Percentiles rank a stretch among this genome's conserved stretches.
Conservation (phyloP, 1,140 invertebrate species). For the Bombus vancouverensis region DNA sequence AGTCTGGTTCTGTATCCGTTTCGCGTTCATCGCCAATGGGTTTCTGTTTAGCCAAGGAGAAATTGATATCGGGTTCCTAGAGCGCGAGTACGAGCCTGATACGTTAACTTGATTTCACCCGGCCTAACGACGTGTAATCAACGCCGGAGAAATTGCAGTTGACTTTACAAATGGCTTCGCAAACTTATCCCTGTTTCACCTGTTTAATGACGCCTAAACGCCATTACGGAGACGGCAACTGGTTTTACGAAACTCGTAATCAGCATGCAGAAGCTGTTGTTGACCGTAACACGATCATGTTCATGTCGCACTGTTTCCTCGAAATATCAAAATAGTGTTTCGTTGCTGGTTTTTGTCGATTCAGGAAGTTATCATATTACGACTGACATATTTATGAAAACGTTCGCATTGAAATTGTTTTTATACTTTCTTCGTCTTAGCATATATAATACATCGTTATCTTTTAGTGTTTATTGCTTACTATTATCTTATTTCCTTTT, state of each 20-base stretch:
- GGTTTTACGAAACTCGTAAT: conserved; percentile 11
- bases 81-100: neutral
- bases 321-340: neutral
- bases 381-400: no score
- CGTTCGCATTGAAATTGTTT: no score
- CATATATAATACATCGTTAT: no score
- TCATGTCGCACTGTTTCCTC: neutral
- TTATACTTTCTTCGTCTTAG: no score
- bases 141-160: conserved; percentile 31
- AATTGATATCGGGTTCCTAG: conserved; percentile 22
- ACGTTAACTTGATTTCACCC: conserved; percentile 32
- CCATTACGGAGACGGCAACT: conserved; percentile 15
- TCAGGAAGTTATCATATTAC: no score
- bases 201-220: conserved; percentile 26
- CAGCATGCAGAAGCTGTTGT: neutral
- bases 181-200: conserved; percentile 5
- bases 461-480: no score
- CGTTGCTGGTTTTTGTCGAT: no score
- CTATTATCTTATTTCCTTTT: no score
- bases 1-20: neutral
- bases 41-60: neutral
- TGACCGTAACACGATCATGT: neutral
- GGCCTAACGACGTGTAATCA: conserved; percentile 31
- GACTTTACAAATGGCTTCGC: conserved; percentile 29
- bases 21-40: neutral